Evolutionary conservation across 2,113 vertebrate species (phyloP).

Genomic region (Rissa tridactyla): DNA sequence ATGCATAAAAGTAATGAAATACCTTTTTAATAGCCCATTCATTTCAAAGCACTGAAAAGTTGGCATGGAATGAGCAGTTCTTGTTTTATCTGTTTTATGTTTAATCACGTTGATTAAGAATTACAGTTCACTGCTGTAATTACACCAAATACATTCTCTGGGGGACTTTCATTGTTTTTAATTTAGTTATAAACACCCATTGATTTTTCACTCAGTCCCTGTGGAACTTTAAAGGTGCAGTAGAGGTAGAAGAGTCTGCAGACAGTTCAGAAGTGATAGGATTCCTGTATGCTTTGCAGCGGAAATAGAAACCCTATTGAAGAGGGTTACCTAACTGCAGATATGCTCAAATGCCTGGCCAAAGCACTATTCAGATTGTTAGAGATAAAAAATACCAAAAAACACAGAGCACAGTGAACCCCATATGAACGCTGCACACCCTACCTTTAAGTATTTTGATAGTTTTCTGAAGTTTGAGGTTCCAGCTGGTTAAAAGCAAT

Average conservation of each 20-base stretch:
- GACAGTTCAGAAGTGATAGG: background rate
- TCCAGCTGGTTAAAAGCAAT: background rate
- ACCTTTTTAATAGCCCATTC: background rate
- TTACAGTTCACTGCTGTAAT: background rate
- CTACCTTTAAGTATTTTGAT: background rate
- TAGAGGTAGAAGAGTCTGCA: background rate
- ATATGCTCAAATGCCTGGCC: background rate
- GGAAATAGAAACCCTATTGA: background rate
- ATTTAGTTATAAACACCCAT: background rate
- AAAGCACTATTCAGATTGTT: background rate
- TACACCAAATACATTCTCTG: background rate
- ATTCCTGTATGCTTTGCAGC: background rate
- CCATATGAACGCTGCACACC: accelerated
- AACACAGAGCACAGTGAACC: background rate
- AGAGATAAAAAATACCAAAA: background rate
- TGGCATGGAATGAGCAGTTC: background rate
- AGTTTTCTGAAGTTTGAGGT: background rate
- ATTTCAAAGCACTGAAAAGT: background rate
- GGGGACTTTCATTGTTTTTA: background rate
- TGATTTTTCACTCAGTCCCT: background rate
- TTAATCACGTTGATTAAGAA: background rate
- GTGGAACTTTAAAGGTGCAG: background rate
- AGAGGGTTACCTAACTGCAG: background rate
- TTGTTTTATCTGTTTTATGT: background rate
- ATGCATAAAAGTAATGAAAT: background rate